Conservation (phyloP, 2,113 vertebrate genomes). For the Pteronura brasiliensis region DNA sequence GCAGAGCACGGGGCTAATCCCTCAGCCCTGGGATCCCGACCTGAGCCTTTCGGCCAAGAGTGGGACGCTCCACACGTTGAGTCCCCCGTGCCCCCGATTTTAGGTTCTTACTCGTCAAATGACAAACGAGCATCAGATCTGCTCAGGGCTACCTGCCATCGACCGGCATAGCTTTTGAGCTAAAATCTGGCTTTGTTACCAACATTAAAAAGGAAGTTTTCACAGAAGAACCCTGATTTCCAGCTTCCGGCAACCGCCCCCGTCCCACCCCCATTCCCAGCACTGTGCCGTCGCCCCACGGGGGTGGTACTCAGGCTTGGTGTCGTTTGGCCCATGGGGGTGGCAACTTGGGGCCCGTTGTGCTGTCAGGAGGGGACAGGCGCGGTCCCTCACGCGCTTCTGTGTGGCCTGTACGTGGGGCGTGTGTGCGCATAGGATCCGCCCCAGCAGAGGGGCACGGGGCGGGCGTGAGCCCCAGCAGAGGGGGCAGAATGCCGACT, state of each 20-base stretch:
- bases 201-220: background rate
- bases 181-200: background rate
- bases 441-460: background rate
- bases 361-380: background rate
- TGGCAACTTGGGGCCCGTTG: background rate
- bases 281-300: rapidly evolving
- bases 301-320: background rate
- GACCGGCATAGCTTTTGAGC: background rate
- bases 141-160: background rate
- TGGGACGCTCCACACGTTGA: rapidly evolving
- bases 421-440: rapidly evolving
- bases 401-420: background rate
- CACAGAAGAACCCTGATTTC: background rate
- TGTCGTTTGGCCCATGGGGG: background rate
- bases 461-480: background rate
- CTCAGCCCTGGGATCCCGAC: background rate
- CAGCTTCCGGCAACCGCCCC: background rate
- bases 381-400: rapidly evolving
- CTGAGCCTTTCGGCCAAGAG: background rate
- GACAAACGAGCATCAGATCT: rapidly evolving
- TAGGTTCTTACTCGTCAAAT: background rate
- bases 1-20: background rate
- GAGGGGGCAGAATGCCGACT: background rate
- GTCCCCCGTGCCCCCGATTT: background rate
- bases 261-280: background rate